Evolutionary conservation across 2,797 vertebrate species (phyloP).

Genomic region (Micrastur ruficollis): DNA sequence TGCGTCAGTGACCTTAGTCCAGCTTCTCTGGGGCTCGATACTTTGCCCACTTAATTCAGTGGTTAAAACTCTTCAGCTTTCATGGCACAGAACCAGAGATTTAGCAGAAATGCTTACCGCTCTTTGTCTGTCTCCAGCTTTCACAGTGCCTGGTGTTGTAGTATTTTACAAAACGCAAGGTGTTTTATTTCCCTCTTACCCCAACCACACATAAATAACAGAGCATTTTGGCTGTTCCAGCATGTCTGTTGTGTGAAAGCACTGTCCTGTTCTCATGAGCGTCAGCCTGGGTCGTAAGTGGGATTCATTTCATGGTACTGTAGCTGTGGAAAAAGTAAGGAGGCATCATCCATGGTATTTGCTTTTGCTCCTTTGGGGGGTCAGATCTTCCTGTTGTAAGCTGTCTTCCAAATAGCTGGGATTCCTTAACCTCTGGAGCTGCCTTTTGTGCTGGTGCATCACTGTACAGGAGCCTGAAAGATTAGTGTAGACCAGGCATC

Average conservation of each 20-base stretch:
- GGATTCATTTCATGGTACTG: not conserved
- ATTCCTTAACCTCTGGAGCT: not conserved
- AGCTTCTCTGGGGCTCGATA: not conserved
- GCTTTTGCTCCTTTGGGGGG: not conserved
- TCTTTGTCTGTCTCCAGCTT: not conserved
- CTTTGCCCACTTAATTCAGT: not conserved
- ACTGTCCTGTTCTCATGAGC: not conserved
- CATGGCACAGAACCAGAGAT: not conserved
- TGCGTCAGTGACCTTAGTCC: not conserved
- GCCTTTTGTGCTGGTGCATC: not conserved
- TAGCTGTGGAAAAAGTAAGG: not conserved
- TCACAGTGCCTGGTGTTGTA: not conserved
- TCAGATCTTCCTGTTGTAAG: not conserved
- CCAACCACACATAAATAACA: not conserved
- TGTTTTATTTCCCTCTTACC: not conserved
- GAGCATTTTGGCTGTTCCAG: not conserved
- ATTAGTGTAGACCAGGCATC: not conserved
- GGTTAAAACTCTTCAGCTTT: not conserved
- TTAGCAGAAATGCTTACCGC: not conserved
- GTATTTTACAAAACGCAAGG: not conserved
- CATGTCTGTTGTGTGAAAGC: not conserved
- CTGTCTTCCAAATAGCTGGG: not conserved
- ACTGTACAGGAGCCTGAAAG: not conserved
- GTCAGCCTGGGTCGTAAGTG: not conserved
- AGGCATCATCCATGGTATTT: not conserved